These are phyloP conservation scores for Hippotragus niger DNA, from an alignment of 2,113 vertebrate genomes.

Conservation along the genomic window DNA sequence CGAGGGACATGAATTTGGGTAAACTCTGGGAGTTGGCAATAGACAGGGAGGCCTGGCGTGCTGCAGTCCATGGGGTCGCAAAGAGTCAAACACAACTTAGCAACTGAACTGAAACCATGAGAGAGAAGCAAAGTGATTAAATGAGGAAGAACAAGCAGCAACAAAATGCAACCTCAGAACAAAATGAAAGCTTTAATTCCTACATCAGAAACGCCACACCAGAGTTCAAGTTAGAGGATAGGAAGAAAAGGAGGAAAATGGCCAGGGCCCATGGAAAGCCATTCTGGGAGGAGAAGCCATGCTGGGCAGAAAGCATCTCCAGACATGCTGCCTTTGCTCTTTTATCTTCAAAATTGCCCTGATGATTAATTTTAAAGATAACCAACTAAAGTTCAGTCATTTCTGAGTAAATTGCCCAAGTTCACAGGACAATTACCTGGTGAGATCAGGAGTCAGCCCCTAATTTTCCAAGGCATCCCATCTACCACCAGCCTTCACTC, in stretches of 20 bases:
- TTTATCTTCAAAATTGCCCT: background rate
- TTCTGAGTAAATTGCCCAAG: background rate
- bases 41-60: background rate
- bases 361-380: background rate
- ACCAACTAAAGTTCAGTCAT: background rate
- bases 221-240: background rate
- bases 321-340: background rate
- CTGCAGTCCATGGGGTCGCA: background rate
- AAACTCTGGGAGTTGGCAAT: background rate
- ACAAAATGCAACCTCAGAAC: background rate
- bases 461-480: background rate
- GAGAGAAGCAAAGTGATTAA: background rate
- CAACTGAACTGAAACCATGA: background rate
- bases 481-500: background rate
- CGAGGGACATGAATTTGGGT: background rate
- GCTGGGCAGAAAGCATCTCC: background rate
- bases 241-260: background rate
- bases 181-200: background rate
- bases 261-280: accelerated
- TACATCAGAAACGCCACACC: no score
- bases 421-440: background rate
- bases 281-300: accelerated
- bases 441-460: background rate
- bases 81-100: accelerated
- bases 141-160: background rate